Conservation (phyloP, 2,797 vertebrate species). For the Cynopterus sphinx region DNA sequence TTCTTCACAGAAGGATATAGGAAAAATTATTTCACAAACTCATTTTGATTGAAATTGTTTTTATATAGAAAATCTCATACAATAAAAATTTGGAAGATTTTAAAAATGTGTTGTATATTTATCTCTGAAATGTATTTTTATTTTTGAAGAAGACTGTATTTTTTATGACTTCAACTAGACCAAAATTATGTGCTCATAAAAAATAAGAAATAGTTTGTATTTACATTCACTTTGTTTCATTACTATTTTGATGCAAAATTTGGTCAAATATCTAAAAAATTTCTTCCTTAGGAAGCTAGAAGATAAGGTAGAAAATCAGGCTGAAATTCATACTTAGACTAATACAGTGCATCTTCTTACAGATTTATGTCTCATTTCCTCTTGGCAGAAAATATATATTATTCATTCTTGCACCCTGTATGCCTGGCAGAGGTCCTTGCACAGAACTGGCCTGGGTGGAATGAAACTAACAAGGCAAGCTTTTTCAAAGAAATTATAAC, state of each 20-base stretch:
- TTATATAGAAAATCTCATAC: background rate
- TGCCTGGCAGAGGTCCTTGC: background rate
- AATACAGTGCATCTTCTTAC: background rate
- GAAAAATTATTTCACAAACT: background rate
- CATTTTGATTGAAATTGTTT: background rate
- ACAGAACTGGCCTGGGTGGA: background rate
- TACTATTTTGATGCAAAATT: background rate
- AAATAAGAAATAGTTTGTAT: background rate
- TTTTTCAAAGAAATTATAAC: constrained; percentile 8
- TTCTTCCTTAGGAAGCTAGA: background rate
- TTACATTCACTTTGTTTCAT: background rate
- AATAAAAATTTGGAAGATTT: background rate
- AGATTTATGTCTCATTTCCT: background rate
- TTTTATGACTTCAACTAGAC: background rate
- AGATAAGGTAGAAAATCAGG: background rate
- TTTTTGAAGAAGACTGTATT: background rate
- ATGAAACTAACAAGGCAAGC: background rate
- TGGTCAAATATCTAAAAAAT: background rate
- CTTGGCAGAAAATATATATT: background rate
- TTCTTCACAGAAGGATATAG: background rate
- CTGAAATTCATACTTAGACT: background rate
- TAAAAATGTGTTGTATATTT: background rate
- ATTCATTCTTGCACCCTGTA: background rate
- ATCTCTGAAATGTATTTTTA: background rate
- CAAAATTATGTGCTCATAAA: background rate